Conservation (phyloP, 2,113 vertebrate species). For the Cebus imitator region DNA sequence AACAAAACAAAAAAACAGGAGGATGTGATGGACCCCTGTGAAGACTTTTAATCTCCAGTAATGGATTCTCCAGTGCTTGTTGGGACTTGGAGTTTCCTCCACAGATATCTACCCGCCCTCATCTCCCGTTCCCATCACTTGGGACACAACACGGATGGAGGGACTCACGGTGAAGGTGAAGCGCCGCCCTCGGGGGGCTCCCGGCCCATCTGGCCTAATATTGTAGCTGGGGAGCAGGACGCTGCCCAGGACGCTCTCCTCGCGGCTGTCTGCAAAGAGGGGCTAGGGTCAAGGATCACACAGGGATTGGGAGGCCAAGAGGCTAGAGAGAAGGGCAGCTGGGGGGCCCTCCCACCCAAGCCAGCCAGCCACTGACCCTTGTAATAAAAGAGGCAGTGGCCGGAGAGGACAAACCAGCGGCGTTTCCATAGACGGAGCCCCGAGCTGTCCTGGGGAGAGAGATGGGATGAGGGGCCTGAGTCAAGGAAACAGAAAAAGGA, state of each 20-base stretch:
- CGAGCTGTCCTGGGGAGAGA: constrained; percentile 88
- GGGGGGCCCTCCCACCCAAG: neutral
- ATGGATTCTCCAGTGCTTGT: neutral
- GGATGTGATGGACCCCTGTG: neutral
- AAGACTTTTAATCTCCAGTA: neutral
- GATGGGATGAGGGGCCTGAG: neutral
- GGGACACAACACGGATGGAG: accelerated
- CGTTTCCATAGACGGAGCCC: constrained; percentile 94
- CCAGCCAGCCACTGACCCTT: constrained; percentile 78
- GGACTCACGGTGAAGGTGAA: constrained; percentile 91
- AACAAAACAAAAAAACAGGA: neutral
- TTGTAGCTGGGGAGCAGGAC: constrained; percentile 93
- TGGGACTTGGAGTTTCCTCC: too few relatives aligned
- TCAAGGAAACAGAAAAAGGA: neutral
- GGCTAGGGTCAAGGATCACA: neutral
- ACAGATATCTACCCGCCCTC: neutral
- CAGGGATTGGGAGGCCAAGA: neutral
- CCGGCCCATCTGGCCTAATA: constrained; percentile 88
- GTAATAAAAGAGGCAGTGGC: constrained; percentile 93
- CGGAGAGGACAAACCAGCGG: constrained; percentile 94
- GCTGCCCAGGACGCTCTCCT: constrained; percentile 91
- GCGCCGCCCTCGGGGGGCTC: constrained; percentile 90
- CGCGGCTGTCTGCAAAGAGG: constrained; percentile 89
- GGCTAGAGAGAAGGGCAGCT: too few relatives aligned
- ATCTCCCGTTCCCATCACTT: too few relatives aligned